Conservation (phyloP, 2,113 vertebrate genomes). For the Rhipidura dahli region DNA sequence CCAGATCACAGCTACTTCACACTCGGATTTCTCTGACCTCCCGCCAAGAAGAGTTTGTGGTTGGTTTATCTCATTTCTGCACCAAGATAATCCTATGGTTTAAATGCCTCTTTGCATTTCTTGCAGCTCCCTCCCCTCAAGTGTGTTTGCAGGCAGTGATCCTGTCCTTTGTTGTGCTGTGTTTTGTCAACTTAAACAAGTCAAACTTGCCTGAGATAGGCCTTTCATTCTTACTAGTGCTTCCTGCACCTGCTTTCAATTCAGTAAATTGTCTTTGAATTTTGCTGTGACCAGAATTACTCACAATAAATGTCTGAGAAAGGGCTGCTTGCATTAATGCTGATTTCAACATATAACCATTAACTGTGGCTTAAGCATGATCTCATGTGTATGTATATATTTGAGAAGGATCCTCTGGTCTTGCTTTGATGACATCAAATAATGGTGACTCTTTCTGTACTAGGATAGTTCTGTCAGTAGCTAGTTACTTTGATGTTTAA, state of each 20-base stretch:
- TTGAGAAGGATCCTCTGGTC: not conserved
- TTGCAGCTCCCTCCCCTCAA: not conserved
- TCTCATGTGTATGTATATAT: not conserved
- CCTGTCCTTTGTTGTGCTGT: not conserved
- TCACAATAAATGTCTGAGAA: not conserved
- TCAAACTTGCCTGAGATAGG: not conserved
- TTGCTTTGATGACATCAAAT: not conserved
- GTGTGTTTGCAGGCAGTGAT: not conserved
- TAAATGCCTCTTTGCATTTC: not conserved
- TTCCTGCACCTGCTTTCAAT: not conserved
- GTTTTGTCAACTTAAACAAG: not conserved
- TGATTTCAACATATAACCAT: not conserved
- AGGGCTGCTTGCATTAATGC: not conserved
- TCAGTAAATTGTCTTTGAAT: not conserved
- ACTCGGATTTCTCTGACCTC: not conserved
- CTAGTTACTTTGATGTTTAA: not conserved
- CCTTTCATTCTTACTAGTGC: not conserved
- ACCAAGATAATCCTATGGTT: not conserved
- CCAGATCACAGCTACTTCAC: not conserved
- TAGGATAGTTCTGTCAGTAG: not conserved
- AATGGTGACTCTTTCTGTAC: not conserved
- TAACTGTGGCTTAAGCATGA: not conserved
- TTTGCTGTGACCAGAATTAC: not conserved
- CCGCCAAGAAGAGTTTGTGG: accelerated
- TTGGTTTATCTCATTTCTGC: not conserved